Conservation (phyloP, 1,140 invertebrate genomes). For the Drosophila bocki region DNA sequence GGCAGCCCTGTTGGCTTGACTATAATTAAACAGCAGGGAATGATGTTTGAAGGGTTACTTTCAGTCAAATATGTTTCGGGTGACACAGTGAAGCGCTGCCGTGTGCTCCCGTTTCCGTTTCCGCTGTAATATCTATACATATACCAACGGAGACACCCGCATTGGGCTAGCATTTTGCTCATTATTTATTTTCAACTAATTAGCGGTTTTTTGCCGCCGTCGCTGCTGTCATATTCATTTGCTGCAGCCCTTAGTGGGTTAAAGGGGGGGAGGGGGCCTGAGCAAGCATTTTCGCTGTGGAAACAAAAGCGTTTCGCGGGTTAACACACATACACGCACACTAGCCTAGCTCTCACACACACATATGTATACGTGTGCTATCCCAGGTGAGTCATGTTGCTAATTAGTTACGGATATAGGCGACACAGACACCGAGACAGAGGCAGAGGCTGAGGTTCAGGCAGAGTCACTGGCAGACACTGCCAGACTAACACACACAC, state of each 20-base stretch:
- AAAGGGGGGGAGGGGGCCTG: background rate
- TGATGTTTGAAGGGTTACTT: background rate
- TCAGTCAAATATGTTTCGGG: conserved; percentile 26
- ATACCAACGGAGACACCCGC: conserved; percentile 22
- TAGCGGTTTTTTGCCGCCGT: conserved; percentile 67
- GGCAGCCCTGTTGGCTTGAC: background rate
- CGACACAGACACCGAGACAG: conserved; percentile 35
- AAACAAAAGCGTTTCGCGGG: conserved; percentile 68
- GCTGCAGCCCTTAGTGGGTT: conserved; percentile 8
- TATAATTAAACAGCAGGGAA: background rate
- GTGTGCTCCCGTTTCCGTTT: conserved; percentile 15
- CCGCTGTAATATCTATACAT: conserved; percentile 2
- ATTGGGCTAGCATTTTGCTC: conserved; percentile 56
- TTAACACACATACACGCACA: conserved; percentile 37
- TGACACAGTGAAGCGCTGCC: conserved; percentile 5
- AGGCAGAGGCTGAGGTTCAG: background rate
- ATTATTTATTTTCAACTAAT: conserved; percentile 82
- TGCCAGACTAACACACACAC: conserved; percentile 4
- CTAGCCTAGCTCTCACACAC: background rate
- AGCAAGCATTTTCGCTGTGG: conserved; percentile 36
- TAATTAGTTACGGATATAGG: conserved; percentile 80
- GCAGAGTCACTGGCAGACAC: conserved; percentile 10
- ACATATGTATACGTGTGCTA: background rate
- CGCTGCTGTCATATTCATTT: conserved; percentile 56
- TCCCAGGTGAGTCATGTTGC: conserved; percentile 78